Percentiles rank a stretch among this genome's conserved stretches.
Evolutionary conservation across 2,888 invertebrate genomes (phyloP).

Genomic region (Drosophila bunnanda): DNA sequence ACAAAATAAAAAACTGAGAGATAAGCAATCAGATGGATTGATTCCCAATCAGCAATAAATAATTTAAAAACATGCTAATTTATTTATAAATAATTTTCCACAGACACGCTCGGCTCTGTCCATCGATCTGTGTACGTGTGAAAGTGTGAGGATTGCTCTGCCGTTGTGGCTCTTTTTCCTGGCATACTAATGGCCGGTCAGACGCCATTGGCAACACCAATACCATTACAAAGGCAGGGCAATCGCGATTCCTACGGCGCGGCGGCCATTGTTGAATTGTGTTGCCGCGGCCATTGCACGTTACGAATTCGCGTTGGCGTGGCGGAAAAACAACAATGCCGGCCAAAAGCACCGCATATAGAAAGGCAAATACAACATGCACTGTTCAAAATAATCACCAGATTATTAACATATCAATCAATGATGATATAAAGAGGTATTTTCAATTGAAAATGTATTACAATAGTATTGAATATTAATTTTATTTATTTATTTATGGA

Average conservation of each 20-base stretch:
- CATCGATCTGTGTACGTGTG: slow-evolving; percentile 21
- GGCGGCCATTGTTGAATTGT: slow-evolving; percentile 51
- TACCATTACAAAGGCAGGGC: slow-evolving; percentile 38
- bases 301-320: slow-evolving; percentile 62
- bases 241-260: slow-evolving; percentile 12
- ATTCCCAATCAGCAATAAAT: slow-evolving; percentile 43
- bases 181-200: slow-evolving; percentile 64
- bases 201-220: slow-evolving; percentile 69
- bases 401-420: neutral
- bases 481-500: too few species aligned
- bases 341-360: slow-evolving; percentile 13
- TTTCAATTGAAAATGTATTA: too few species aligned
- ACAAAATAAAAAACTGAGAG: neutral
- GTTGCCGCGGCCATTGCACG: slow-evolving; percentile 60
- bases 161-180: slow-evolving; percentile 19
- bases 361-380: slow-evolving; percentile 4
- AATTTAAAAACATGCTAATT: slow-evolving; percentile 30
- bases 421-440: neutral
- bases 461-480: too few species aligned
- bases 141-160: slow-evolving; percentile 12
- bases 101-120: slow-evolving; percentile 29
- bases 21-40: slow-evolving; percentile 31
- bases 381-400: neutral
- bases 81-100: slow-evolving; percentile 43
- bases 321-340: slow-evolving; percentile 45